Percentiles rank a stretch among this genome's conserved stretches.
These are phyloP conservation scores for Agrochola circellaris DNA, from an alignment of 2,888 invertebrate genomes.

Conservation along the genomic window DNA sequence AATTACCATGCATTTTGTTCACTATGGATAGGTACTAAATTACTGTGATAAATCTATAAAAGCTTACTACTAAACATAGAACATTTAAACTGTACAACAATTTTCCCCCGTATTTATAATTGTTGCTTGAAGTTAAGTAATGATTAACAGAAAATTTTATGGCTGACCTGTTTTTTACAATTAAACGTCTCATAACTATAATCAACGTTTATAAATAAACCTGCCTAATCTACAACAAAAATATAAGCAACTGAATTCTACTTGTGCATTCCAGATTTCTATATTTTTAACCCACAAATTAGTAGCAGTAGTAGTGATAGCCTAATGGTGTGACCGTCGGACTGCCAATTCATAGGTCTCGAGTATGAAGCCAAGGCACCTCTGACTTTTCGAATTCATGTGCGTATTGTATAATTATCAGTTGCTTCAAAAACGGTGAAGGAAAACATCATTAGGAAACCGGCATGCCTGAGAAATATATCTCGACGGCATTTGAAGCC, in stretches of 20 bases:
- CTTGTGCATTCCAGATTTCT: constrained; percentile 11
- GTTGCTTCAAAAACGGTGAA: too few species aligned
- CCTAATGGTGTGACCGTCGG: too few species aligned
- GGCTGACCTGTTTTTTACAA: accelerated
- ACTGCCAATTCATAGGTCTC: too few species aligned
- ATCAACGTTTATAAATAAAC: background rate
- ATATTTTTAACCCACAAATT: background rate
- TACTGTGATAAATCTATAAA: background rate
- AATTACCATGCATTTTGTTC: constrained; percentile 32
- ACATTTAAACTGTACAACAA: constrained; percentile 15
- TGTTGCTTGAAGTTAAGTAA: background rate
- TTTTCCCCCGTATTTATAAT: background rate
- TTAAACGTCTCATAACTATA: background rate
- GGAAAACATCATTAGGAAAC: too few species aligned
- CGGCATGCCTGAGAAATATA: too few species aligned
- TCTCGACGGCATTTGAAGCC: too few species aligned
- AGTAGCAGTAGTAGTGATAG: too few species aligned
- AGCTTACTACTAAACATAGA: background rate
- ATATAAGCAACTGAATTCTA: background rate
- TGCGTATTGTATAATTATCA: too few species aligned
- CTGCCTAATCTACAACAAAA: constrained; percentile 12
- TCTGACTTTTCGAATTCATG: too few species aligned
- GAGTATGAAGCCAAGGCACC: too few species aligned
- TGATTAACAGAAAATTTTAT: background rate
- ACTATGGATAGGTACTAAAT: background rate